Conservation (phyloP, 2,113 vertebrate species). For the Poecile atricapillus region DNA sequence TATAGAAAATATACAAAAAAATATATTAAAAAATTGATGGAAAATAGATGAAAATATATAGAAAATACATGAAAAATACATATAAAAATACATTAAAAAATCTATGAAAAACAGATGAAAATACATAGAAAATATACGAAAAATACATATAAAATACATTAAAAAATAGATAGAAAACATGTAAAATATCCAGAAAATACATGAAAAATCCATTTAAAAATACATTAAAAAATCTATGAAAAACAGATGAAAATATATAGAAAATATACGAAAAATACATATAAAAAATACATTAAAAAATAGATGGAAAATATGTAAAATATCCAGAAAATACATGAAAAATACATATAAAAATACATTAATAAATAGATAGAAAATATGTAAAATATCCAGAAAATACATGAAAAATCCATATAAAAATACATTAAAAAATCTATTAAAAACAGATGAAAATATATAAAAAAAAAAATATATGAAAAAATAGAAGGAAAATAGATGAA, state of each 20-base stretch:
- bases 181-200: background rate
- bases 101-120: background rate
- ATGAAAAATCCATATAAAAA: background rate
- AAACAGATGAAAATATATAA: background rate
- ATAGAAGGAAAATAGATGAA: background rate
- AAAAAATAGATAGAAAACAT: no score
- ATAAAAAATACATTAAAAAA: background rate
- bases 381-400: background rate
- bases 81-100: background rate
- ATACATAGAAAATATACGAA: no score
- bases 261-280: no score
- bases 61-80: background rate
- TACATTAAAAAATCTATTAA: no score
- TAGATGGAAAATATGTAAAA: background rate
- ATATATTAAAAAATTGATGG: background rate
- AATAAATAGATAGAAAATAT: no score
- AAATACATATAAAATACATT: background rate
- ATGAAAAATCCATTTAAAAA: background rate
- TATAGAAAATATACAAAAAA: no score
- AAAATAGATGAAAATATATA: background rate
- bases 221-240: no score
- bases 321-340: background rate
- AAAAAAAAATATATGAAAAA: background rate
- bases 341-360: background rate
- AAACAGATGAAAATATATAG: background rate